These are phyloP conservation scores for Variabilichromis moorii DNA, from an alignment of 2,113 vertebrate species.

Conservation along the genomic window DNA sequence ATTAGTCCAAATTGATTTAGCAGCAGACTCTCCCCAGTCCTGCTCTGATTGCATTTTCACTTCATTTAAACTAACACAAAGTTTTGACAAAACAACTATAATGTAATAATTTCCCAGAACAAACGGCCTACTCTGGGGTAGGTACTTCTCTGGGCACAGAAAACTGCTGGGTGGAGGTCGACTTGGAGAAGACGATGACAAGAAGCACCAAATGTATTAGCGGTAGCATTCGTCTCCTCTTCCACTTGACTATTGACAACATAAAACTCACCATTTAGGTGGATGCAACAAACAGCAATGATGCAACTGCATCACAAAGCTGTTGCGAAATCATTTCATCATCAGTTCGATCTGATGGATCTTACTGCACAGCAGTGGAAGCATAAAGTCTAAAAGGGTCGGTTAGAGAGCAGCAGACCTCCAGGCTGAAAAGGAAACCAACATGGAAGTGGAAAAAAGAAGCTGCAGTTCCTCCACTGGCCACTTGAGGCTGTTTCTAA, in stretches of 20 bases:
- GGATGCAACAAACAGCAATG: not conserved
- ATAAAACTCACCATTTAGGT: not conserved
- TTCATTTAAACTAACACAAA: not conserved
- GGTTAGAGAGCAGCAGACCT: not conserved
- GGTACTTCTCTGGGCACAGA: not conserved
- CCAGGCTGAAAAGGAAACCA: not conserved
- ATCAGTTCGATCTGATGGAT: not conserved
- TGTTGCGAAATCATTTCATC: not conserved
- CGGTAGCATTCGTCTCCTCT: not conserved
- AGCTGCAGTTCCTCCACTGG: not conserved
- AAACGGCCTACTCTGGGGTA: not conserved
- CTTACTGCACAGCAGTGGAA: accelerated
- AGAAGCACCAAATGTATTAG: not conserved
- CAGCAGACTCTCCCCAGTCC: accelerated
- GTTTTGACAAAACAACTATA: not conserved
- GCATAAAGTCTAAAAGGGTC: not conserved
- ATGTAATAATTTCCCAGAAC: not conserved
- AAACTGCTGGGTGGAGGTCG: not conserved
- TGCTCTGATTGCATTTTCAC: not conserved
- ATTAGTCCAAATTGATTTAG: not conserved
- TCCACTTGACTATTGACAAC: not conserved
- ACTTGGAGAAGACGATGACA: not conserved
- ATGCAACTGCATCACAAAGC: not conserved
- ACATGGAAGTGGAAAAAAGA: not conserved
- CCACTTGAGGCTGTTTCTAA: not conserved